phyloP scores from a whole-genome alignment of 2,888 invertebrate species.

The Trisateles emortualis region DNA sequence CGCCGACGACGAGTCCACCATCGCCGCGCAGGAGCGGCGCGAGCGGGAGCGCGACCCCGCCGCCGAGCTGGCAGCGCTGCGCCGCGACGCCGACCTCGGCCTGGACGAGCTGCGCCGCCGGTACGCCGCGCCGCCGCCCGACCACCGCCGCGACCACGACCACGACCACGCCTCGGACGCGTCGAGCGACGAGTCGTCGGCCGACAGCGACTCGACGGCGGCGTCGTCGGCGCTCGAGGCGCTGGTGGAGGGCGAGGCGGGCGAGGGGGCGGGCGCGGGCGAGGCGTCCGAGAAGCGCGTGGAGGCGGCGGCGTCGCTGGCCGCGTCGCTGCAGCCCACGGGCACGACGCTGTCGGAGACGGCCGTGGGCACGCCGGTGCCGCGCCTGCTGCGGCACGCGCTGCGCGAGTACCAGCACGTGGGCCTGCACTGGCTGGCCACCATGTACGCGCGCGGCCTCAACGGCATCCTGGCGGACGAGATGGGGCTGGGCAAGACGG shows the following conservation, averaged over 20 bases:
- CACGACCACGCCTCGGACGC: conserved; percentile 54
- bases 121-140: conserved; percentile 93
- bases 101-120: conserved; percentile 93
- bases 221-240: conserved; percentile 61
- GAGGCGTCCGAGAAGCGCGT: conserved; percentile 89
- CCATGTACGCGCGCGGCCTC: conserved; percentile 97
- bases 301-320: conserved; percentile 96
- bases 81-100: conserved; percentile 93
- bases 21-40: conserved; percentile 84
- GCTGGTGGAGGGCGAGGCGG: conserved; percentile 54
- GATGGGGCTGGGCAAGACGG: conserved; percentile 99
- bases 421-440: conserved; percentile 98
- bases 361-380: conserved; percentile 96
- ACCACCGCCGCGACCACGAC: conserved; percentile 86
- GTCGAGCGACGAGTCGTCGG: conserved; percentile 49
- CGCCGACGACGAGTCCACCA: conserved; percentile 87
- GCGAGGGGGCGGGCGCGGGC: conserved; percentile 54
- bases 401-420: conserved; percentile 99
- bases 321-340: conserved; percentile 98
- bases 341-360: conserved; percentile 98
- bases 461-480: conserved; percentile 99
- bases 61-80: conserved; percentile 91
- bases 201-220: conserved; percentile 47
- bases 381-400: conserved; percentile 95
- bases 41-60: conserved; percentile 88